Base-by-base conservation (phyloP, 30 jellyfish, hydroid and myxozoan genomes). In the Rhopilema esculentum region DNA sequence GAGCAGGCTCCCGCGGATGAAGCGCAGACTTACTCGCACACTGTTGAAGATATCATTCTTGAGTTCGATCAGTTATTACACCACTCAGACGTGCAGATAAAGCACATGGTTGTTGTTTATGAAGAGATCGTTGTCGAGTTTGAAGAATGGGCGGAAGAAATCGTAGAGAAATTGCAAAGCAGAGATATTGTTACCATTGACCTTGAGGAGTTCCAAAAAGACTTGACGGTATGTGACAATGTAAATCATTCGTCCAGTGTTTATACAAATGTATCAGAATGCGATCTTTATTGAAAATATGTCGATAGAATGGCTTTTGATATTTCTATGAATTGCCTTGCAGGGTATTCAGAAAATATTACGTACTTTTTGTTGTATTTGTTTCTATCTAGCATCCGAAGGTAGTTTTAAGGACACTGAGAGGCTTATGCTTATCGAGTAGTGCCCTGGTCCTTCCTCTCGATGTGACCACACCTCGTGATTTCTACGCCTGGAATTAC, bases 151-250 rank as follows among this genome's bases (percentile, higher is more conserved):
- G 74, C 80, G 0, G 71, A 28, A 51, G 86, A 67, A 32, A 71
- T 79, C 20, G 85, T 95, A 18, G 80, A 75, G 25, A 65, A 71
- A 30, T 82, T 95, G 65, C 89, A 84, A 27, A 64, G 90, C n/a
- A 96, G 97, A 0, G 97, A 80, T 21, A 84, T 95, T 52, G 67
- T 95, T 20, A 95, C 97, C 0, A 85, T 96, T 22, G 99, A 95
- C 71, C 90, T 95, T 62, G 91, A 84, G n/a, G 95, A 62, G 27
- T 95, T 95, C 70, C 97, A 95, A 53, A 78, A 51, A 20, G 92
- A 82, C 30, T 68, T 95, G 78, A 71, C 91, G 89, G 99, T 95
- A 84, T 51, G 81, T 84, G 0, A 0, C 49, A 69, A 16, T 69
- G 0, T 64, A 8, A 64, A 64, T n/a, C n/a, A n/a, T n/a, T n/a